phyloP scores from a whole-genome alignment of 1,140 invertebrate species.

The Pectinophora gossypiella region DNA sequence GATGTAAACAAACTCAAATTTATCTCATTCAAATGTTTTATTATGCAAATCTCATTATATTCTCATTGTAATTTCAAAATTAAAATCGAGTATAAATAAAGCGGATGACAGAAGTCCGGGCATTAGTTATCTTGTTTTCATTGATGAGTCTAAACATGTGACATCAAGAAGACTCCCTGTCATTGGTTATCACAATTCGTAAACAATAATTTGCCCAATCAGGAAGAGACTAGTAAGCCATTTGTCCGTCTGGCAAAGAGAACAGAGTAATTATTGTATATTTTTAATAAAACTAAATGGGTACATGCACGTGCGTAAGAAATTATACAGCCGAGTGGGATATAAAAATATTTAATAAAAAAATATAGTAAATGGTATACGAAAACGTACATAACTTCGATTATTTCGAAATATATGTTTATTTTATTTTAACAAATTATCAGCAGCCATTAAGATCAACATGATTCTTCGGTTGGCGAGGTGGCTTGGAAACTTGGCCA shows the following conservation, averaged over 20 bases:
- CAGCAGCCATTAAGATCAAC: constrained; percentile 87
- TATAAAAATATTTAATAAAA: too few species aligned
- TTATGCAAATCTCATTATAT: constrained; percentile 37
- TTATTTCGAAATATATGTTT: background rate
- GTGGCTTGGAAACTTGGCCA: constrained; percentile 82
- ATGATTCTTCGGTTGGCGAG: constrained; percentile 81
- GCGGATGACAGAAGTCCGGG: constrained; percentile 18
- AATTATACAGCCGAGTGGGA: too few species aligned
- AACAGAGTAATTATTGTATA: too few species aligned
- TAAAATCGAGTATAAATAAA: constrained; percentile 25
- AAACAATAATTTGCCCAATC: too few species aligned
- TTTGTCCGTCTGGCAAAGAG: too few species aligned
- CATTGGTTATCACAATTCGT: too few species aligned
- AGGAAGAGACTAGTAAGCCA: too few species aligned
- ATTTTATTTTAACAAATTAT: constrained; percentile 67
- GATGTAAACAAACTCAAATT: background rate
- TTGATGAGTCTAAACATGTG: background rate
- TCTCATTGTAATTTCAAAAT: constrained; percentile 34
- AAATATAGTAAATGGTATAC: too few species aligned
- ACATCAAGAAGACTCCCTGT: background rate
- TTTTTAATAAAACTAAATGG: too few species aligned
- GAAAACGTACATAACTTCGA: background rate
- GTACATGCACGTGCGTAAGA: too few species aligned
- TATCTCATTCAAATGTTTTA: constrained; percentile 23
- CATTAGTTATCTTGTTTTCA: background rate